Conservation (phyloP, 2,113 vertebrate genomes). For the Hucho hucho region DNA sequence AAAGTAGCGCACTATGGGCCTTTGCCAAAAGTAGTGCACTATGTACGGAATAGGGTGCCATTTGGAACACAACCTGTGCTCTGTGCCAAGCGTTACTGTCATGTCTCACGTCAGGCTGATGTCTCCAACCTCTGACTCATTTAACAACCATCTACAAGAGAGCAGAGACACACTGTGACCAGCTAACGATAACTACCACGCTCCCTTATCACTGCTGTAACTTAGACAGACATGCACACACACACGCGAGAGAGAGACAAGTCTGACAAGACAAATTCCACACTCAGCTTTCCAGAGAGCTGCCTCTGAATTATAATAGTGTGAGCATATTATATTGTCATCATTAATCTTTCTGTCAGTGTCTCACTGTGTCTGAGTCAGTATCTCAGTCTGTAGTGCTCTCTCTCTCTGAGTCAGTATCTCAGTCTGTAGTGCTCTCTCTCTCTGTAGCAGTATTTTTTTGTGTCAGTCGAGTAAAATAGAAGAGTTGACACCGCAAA, state of each 20-base stretch:
- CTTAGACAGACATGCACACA: slow-evolving; percentile 1
- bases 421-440: not conserved
- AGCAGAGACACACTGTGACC: not conserved
- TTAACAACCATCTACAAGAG: not conserved
- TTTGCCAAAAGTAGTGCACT: too few relatives aligned
- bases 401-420: not conserved
- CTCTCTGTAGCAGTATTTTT: not conserved
- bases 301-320: not conserved
- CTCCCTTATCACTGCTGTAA: slow-evolving; percentile 3
- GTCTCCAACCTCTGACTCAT: not conserved
- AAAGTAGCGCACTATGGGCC: too few relatives aligned
- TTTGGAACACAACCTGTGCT: not conserved
- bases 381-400: not conserved
- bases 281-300: not conserved
- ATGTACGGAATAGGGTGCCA: too few relatives aligned
- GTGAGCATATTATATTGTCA: not conserved
- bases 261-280: not conserved
- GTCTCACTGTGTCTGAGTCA: not conserved
- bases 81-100: not conserved
- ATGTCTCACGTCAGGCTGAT: not conserved
- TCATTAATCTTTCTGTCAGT: not conserved
- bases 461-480: not conserved
- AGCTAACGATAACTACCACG: not conserved
- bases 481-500: too few relatives aligned
- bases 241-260: not conserved